Evolutionary conservation across 2,113 vertebrate species (phyloP).

Genomic region (Bettongia penicillata): DNA sequence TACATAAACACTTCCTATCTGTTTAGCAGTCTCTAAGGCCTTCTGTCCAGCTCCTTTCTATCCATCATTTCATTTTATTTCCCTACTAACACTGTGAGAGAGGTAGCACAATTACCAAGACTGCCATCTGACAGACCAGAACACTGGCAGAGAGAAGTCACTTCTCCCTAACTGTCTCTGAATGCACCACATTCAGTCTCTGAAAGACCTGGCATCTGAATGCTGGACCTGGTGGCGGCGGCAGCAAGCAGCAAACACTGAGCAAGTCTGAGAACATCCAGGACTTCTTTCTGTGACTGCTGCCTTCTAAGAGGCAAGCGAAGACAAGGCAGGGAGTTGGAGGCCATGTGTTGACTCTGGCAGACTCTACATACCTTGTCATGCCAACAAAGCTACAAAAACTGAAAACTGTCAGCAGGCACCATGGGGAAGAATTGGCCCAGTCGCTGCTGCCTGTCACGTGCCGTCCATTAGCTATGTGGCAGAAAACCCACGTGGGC

Average conservation of each 20-base stretch:
- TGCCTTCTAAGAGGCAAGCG: background rate
- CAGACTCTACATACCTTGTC: conserved; percentile 1
- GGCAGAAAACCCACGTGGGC: conserved; percentile 41
- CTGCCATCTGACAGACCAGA: background rate
- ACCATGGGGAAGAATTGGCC: conserved; percentile 49
- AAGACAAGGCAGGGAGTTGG: conserved; percentile 23
- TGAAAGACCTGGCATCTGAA: background rate
- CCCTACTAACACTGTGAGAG: background rate
- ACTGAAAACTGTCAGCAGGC: conserved; percentile 73
- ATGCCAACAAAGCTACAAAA: conserved; percentile 68
- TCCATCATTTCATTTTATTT: background rate
- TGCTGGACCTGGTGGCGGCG: background rate
- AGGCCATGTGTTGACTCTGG: conserved; percentile 61
- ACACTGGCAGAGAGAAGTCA: background rate
- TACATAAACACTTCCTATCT: background rate
- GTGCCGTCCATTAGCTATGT: background rate
- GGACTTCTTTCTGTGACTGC: conserved; percentile 8
- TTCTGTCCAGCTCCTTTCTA: background rate
- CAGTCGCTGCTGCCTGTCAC: background rate
- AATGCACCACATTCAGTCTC: background rate
- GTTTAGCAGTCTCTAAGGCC: background rate
- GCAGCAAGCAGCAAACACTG: background rate
- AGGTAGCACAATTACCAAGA: background rate
- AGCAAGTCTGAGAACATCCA: conserved; percentile 28
- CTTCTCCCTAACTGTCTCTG: background rate